phyloP scores from a whole-genome alignment of 1,140 invertebrate species.

The Trachymyrmex septentrionalis region DNA sequence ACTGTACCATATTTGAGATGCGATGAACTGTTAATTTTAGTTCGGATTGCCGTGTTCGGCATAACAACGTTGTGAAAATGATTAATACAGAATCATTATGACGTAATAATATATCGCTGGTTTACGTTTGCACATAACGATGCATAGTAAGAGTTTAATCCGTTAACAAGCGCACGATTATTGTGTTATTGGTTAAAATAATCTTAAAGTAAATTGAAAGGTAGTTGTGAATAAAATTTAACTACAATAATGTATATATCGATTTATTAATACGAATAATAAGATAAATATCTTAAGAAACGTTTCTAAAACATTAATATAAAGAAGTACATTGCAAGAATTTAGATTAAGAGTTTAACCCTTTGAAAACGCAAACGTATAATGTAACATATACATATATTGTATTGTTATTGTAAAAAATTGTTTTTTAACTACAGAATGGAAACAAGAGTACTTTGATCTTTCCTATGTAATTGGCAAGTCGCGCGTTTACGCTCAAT shows the following conservation, averaged over 20 bases:
- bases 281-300: not conserved
- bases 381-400: not conserved
- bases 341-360: not conserved
- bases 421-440: not conserved
- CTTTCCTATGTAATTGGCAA: constrained; percentile 9
- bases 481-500: not conserved
- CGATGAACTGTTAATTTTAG: constrained; percentile 21
- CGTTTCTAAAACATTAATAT: not conserved
- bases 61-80: constrained; percentile 11
- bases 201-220: not conserved
- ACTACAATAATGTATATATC: not conserved
- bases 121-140: constrained; percentile 21
- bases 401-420: not conserved
- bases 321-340: not conserved
- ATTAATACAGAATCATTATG: constrained; percentile 26
- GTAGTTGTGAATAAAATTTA: not conserved
- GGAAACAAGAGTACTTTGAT: not conserved
- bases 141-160: constrained; percentile 15
- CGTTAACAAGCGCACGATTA: not conserved
- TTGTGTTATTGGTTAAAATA: constrained; percentile 3
- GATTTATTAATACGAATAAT: not conserved
- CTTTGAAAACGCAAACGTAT: not conserved
- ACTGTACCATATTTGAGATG: not conserved
- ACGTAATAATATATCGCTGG: not conserved
- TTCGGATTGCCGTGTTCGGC: constrained; percentile 8